A percentile compares a stretch with the other conserved stretches of the same genome.
These are phyloP conservation scores for Mesorhabditis spiculigera DNA, from an alignment of 2,888 invertebrate species.

Conservation along the genomic window DNA sequence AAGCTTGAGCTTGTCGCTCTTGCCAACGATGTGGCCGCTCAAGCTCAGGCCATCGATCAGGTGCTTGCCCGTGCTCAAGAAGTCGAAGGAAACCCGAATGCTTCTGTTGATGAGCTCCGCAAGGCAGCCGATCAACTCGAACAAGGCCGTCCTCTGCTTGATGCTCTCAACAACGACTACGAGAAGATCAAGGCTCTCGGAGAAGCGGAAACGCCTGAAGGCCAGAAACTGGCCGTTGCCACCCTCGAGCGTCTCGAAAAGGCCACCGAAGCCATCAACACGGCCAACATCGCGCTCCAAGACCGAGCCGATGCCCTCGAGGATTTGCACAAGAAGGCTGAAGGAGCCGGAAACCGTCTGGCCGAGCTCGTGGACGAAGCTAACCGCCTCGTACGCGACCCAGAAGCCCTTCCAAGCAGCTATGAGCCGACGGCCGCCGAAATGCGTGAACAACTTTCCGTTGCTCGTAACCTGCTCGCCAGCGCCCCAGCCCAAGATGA, in stretches of 20 bases:
- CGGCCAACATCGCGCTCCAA: background rate
- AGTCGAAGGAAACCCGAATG: slow-evolving; percentile 17
- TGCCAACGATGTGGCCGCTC: slow-evolving; percentile 19
- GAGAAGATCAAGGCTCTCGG: background rate
- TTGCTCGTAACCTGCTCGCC: slow-evolving; percentile 12
- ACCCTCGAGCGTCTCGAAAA: slow-evolving; percentile 12
- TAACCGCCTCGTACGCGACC: slow-evolving; percentile 9
- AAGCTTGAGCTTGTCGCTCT: slow-evolving; percentile 13
- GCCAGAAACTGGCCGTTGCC: background rate
- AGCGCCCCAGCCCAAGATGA: slow-evolving; percentile 20
- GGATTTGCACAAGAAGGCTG: slow-evolving; percentile 9
- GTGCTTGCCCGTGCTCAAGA: slow-evolving; percentile 22
- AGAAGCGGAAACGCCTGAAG: background rate
- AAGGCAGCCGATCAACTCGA: background rate
- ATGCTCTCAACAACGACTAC: slow-evolving; percentile 2
- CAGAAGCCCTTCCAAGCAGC: slow-evolving; percentile 14
- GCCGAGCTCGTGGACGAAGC: slow-evolving; percentile 11
- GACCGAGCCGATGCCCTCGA: slow-evolving; percentile 8
- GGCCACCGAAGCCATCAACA: slow-evolving; percentile 25
- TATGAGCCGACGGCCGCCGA: slow-evolving; percentile 10
- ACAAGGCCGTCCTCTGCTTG: background rate
- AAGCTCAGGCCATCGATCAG: slow-evolving; percentile 17
- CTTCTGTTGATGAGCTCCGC: slow-evolving; percentile 16
- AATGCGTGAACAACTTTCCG: background rate
- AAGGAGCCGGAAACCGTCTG: slow-evolving; percentile 8